Base-by-base conservation (phyloP, 2,797 vertebrate genomes). In the Clarias fuscus region DNA sequence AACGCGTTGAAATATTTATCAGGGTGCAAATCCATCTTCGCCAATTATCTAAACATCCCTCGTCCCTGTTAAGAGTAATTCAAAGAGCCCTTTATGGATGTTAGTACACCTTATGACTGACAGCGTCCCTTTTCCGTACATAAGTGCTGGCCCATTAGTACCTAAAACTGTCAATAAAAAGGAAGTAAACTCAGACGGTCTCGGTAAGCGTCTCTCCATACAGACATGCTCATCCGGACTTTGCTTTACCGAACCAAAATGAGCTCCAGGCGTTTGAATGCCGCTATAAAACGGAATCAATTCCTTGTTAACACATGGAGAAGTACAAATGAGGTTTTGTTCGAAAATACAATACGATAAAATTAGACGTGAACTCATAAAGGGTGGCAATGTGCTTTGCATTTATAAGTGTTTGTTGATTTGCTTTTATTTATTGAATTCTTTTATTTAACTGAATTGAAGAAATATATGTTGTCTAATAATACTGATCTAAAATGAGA, bases 1-100 rank as follows among this genome's bases (percentile, higher is more conserved):
- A 94, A 95, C 94, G 95, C 95, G 95, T 96, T 96, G 94, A 96
- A 96, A 96, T 96, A 96, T 96, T 96, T 95, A 96, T 96, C 93
- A 93, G 93, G 92, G 93, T 94, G 92, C 93, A 93, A 94, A 92
- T 95, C 94, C 93, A 94, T 95, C 93, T 92, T 93, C 91, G 93
- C 92, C 92, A 93, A 94, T 91, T 91, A 94, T 94, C 95, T 95
- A 93, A 95, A 95, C 93, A 95, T 93, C 93, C 90, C 94, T 95
- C 93, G 94, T 94, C 94, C 93, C 94, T 93, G 94, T 96, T 95
- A 95, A 95, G 94, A 94, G 94, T 95, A 94, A 95, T 96, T 95
- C 93, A 94, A 93, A 95, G 93, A 95, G 92, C 94, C 93, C 92
- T 95, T 94, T 94, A 95, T 94, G 94, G 94, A 91, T 93, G 94